A percentile compares a stretch with the other conserved stretches of the same genome.
phyloP scores from a whole-genome alignment of 2,113 vertebrate genomes.

The Thunnus maccoyii region DNA sequence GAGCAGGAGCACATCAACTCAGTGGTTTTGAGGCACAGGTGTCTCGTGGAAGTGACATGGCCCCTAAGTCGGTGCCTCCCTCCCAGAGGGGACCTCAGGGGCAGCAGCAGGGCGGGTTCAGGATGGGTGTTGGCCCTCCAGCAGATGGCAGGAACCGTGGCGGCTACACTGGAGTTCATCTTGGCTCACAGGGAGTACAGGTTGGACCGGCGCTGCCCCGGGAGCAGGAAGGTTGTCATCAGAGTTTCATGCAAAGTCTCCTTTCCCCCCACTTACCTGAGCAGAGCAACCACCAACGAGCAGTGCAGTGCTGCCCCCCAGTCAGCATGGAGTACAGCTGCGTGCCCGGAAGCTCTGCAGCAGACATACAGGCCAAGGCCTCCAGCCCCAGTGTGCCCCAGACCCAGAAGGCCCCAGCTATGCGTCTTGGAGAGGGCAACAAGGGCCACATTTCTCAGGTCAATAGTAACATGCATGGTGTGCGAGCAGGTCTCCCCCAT shows the following conservation, averaged over 20 bases:
- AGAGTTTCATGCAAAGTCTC: conserved; percentile 97
- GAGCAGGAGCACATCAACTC: conserved; percentile 80
- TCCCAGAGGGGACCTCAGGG: conserved; percentile 90
- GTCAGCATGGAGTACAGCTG: conserved; percentile 94
- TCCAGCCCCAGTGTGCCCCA: conserved; percentile 93
- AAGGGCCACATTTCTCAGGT: conserved; percentile 94
- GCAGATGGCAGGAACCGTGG: conserved; percentile 91
- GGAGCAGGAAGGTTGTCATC: conserved; percentile 94
- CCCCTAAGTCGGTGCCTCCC: conserved; percentile 84
- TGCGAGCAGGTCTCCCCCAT: conserved; percentile 89
- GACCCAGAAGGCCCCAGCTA: conserved; percentile 90
- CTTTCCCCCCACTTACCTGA: conserved; percentile 93
- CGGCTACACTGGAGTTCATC: conserved; percentile 85
- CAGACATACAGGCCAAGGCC: conserved; percentile 93
- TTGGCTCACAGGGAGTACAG: conserved; percentile 89
- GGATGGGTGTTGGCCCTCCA: conserved; percentile 86
- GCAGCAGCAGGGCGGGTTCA: conserved; percentile 88
- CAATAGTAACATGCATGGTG: conserved; percentile 92
- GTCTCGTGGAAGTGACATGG: conserved; percentile 92
- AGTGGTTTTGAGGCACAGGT: conserved; percentile 92
- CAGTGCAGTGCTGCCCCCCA: conserved; percentile 90
- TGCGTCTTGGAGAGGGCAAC: conserved; percentile 91
- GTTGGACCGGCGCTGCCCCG: conserved; percentile 85
- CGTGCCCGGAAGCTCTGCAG: conserved; percentile 88
- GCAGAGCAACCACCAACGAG: conserved; percentile 92